A percentile compares a stretch with the other conserved stretches of the same genome.
Conservation (phyloP, 2,888 invertebrate species). For the Molorchus minor region DNA sequence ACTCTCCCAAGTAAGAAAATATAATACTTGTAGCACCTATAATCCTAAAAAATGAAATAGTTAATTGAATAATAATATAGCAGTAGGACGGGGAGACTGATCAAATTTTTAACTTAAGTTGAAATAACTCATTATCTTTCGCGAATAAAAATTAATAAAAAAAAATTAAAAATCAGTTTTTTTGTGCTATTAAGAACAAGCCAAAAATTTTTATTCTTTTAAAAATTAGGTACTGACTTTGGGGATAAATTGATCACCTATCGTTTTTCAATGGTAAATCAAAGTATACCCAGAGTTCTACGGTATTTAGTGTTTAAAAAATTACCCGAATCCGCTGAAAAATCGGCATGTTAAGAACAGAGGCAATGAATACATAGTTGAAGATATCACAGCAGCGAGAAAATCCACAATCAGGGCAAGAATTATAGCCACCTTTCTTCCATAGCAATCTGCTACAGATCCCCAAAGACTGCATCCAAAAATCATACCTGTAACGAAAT, state of each 20-base stretch:
- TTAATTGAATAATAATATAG: background rate
- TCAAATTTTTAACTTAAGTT: no score
- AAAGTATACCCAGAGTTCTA: background rate
- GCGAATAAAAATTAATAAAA: no score
- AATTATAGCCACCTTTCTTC: constrained; percentile 73
- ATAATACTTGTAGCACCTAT: constrained; percentile 70
- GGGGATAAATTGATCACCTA: no score
- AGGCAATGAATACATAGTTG: constrained; percentile 67
- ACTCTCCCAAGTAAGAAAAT: constrained; percentile 70
- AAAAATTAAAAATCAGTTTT: no score
- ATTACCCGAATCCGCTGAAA: constrained; percentile 70
- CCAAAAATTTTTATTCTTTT: no score
- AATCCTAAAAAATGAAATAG: constrained; percentile 58
- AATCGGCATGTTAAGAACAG: constrained; percentile 72
- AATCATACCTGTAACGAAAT: constrained; percentile 67
- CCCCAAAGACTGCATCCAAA: constrained; percentile 79
- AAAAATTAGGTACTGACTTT: no score
- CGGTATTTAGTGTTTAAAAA: constrained; percentile 8
- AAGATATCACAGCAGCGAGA: constrained; percentile 67
- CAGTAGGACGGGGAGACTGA: background rate
- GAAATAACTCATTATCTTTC: no score
- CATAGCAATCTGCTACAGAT: constrained; percentile 72
- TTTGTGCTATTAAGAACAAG: no score
- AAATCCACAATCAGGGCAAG: constrained; percentile 70
- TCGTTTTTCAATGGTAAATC: no score